Percentiles rank a stretch among this genome's conserved stretches.
Conservation (phyloP, 2,113 vertebrate species). For the Indicator maculatus region DNA sequence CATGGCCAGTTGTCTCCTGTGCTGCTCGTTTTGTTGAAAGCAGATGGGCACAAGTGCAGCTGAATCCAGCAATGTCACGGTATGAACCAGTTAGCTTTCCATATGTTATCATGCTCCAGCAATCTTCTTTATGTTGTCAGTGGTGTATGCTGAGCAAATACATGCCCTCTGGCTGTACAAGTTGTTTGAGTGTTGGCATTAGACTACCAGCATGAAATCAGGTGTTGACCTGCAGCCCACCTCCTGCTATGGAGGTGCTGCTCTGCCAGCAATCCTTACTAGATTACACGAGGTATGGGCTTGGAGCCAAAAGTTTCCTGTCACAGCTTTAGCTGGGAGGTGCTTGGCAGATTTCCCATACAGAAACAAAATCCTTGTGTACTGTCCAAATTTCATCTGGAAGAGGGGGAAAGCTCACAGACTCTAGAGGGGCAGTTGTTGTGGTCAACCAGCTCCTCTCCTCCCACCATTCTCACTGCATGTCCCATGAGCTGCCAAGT, state of each 20-base stretch:
- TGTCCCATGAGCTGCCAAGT: background rate
- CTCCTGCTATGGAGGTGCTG: background rate
- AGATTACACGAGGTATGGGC: background rate
- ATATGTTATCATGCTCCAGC: background rate
- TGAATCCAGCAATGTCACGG: background rate
- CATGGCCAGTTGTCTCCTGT: background rate
- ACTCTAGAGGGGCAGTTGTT: background rate
- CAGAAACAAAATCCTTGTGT: background rate
- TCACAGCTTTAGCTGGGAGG: background rate
- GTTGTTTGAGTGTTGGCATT: background rate
- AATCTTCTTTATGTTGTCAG: background rate
- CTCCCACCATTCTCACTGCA: background rate
- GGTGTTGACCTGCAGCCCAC: conserved; percentile 27
- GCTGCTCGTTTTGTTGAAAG: background rate
- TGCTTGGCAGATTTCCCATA: background rate
- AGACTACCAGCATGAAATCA: conserved; percentile 36
- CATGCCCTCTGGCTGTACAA: background rate
- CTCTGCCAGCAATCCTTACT: background rate
- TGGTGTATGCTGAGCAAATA: background rate
- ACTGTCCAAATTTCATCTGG: background rate
- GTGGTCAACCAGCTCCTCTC: background rate
- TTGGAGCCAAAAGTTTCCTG: background rate
- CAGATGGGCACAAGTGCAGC: background rate
- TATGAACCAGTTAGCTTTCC: background rate
- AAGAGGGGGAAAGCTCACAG: background rate